Conservation (phyloP, 2,888 invertebrate species). For the Andrena haemorrhoa region DNA sequence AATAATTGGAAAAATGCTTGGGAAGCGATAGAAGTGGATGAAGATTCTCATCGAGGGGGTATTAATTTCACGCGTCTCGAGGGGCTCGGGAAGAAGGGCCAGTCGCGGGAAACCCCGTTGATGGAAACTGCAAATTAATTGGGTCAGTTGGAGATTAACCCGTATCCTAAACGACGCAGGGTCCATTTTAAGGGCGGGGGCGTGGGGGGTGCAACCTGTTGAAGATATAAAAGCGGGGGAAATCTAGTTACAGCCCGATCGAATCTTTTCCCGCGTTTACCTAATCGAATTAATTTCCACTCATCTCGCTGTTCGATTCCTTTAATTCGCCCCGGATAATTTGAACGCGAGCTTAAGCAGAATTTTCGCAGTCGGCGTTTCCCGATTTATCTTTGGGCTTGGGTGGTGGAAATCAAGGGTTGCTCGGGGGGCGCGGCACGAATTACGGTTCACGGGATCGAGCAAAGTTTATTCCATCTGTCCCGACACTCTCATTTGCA, state of each 20-base stretch:
- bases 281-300: constrained; percentile 13
- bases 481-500: constrained; percentile 7
- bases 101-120: background rate
- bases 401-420: background rate
- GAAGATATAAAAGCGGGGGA: background rate
- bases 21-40: too few relatives aligned
- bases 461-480: constrained; percentile 1
- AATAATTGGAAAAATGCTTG: background rate
- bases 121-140: constrained; percentile 1
- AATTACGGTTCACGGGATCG: background rate
- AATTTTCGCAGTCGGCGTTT: background rate
- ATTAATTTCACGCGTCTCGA: background rate
- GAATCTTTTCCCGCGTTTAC: background rate
- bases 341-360: background rate
- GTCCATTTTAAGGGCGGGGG: background rate
- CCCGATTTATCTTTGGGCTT: background rate
- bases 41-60: background rate
- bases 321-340: background rate
- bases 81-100: background rate
- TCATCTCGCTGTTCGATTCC: background rate
- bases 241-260: background rate
- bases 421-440: background rate
- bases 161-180: background rate
- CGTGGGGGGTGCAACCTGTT: constrained; percentile 22
- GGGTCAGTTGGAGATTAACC: background rate